phyloP scores from a whole-genome alignment of 2,113 vertebrate species.

The Cyphomyrus plagiostoma region DNA sequence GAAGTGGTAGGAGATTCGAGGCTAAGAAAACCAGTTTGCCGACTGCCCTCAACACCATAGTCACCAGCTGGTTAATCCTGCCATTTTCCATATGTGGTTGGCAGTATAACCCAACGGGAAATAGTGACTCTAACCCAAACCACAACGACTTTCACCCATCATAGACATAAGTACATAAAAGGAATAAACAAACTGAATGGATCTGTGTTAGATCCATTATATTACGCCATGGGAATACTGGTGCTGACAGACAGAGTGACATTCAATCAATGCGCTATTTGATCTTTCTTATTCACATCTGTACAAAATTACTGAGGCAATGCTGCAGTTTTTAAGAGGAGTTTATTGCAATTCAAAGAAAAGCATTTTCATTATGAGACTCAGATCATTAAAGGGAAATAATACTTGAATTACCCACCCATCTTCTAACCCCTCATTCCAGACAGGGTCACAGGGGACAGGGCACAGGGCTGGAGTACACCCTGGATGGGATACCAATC shows the following conservation, averaged over 20 bases:
- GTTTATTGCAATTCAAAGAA: constrained; percentile 30
- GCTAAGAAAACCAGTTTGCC: neutral
- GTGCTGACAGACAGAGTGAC: neutral
- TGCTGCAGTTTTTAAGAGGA: constrained; percentile 51
- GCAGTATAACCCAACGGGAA: neutral
- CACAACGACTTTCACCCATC: neutral
- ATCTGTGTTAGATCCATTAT: neutral
- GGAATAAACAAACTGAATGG: neutral
- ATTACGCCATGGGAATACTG: neutral
- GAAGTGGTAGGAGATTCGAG: neutral
- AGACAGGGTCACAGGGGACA: neutral
- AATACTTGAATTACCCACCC: neutral
- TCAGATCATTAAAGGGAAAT: constrained; percentile 22
- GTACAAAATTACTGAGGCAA: constrained; percentile 46
- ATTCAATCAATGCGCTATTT: neutral
- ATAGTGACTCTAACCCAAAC: neutral
- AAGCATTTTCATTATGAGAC: constrained; percentile 20
- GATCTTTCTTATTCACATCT: neutral
- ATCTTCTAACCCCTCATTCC: neutral
- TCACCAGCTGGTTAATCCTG: neutral
- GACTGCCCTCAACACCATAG: neutral
- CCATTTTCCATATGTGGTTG: neutral
- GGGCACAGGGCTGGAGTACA: neutral
- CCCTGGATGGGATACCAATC: neutral
- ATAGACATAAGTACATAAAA: neutral